Conservation (phyloP, 2,888 invertebrate species). For the Patella depressa region DNA sequence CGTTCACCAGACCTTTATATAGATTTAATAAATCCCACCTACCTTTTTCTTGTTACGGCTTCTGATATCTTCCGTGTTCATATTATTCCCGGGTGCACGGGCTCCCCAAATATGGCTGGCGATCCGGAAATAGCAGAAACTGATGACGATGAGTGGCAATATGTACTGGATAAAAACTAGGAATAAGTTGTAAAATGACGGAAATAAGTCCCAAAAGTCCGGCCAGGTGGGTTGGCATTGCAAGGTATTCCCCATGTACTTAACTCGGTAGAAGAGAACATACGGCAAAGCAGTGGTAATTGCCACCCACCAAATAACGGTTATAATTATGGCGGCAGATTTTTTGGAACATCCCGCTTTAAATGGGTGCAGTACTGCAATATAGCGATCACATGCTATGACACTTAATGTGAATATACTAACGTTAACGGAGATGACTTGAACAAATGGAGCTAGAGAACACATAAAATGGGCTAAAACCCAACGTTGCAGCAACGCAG, state of each 20-base stretch:
- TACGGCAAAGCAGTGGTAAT: conserved; percentile 77
- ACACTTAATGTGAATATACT: conserved; percentile 89
- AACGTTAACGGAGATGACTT: conserved; percentile 88
- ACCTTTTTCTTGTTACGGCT: conserved; percentile 88
- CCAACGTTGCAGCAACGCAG: conserved; percentile 89
- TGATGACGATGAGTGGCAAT: conserved; percentile 85
- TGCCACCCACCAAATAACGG: conserved; percentile 82
- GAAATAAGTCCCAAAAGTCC: conserved; percentile 45
- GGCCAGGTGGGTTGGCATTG: conserved; percentile 14
- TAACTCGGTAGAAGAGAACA: conserved; percentile 70
- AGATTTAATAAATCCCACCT: conserved; percentile 44
- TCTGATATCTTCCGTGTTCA: conserved; percentile 84
- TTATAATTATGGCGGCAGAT: conserved; percentile 81
- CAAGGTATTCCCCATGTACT: conserved; percentile 23
- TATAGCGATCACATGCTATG: conserved; percentile 87
- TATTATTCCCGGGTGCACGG: conserved; percentile 84
- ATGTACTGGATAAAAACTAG: conserved; percentile 77
- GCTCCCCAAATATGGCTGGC: conserved; percentile 85
- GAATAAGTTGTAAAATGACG: conserved; percentile 67
- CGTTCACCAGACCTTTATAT: not conserved
- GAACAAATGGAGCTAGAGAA: conserved; percentile 89
- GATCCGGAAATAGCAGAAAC: conserved; percentile 86
- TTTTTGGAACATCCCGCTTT: conserved; percentile 80
- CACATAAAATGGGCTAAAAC: conserved; percentile 89
- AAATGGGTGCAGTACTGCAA: conserved; percentile 72